Percentiles rank a stretch among this genome's conserved stretches.
These are phyloP conservation scores for Rutilus rutilus DNA, from an alignment of 2,113 vertebrate genomes.

Conservation along the genomic window DNA sequence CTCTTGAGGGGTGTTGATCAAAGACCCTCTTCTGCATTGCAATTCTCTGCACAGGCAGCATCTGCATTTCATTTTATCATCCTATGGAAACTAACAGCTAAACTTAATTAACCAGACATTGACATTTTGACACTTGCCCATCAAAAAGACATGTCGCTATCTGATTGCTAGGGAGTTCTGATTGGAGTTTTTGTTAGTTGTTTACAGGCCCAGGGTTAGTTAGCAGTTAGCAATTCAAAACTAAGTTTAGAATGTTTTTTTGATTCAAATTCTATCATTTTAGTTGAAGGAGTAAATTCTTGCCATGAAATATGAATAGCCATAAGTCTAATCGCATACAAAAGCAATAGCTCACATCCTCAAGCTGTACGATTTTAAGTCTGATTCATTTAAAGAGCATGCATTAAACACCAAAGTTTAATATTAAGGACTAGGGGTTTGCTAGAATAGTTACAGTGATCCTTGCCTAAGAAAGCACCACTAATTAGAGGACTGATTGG, in stretches of 20 bases:
- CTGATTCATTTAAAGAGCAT: not conserved
- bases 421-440: not conserved
- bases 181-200: too few species aligned
- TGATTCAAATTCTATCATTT: too few species aligned
- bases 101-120: conserved; percentile 9
- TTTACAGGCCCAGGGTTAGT: not conserved
- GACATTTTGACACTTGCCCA: not conserved
- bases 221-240: not conserved
- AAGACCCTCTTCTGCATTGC: not conserved
- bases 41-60: not conserved
- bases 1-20: not conserved
- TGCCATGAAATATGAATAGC: too few species aligned
- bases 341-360: too few species aligned
- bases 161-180: too few species aligned
- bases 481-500: conserved; percentile 16
- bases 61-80: not conserved
- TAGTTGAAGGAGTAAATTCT: too few species aligned
- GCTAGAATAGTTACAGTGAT: not conserved
- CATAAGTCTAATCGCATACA: too few species aligned
- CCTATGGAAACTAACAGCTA: not conserved
- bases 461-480: conserved; percentile 24
- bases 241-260: not conserved
- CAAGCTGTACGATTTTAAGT: not conserved
- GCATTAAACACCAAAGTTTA: not conserved
- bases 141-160: not conserved